Evolutionary conservation across 2,797 vertebrate genomes (phyloP), one percentile per base, ranked within the genome.

Genomic region (Artibeus lituratus): DNA sequence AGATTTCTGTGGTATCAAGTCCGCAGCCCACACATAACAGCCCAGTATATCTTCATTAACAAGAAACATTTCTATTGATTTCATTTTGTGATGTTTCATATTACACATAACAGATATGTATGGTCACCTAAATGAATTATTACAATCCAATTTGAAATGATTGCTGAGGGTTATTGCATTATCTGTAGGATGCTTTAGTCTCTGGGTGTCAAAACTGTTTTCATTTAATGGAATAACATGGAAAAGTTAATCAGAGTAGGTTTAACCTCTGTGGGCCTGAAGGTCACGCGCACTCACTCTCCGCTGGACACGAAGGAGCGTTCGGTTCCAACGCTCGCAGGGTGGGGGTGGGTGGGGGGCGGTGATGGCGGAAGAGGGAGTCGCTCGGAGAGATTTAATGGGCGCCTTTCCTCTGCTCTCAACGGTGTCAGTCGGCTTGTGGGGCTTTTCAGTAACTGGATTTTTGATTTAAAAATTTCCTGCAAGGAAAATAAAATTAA

Each of bases 51-150:
- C 99, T 99, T 99, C 99, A 99, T 99, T 99, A 99, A 99, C 99
- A 99, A 99, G 99, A 99, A 99, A 99, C 99, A 99, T 99, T 99
- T 99, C 98, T 99, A 99, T 99, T 99, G 99, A 99, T 99, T 99
- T 98, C 98, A 99, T 99, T 99, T 99, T 98, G 99, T 98, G 98
- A 99, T 98, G 99, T 98, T 99, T 99, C 99, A 98, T 99, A 99
- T 99, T 99, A 98, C 99, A 98, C 98, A 98, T 98, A 99, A 99
- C 99, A 99, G 99, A 99, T 99, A 99, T 98, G 99, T 99, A 99
- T 98, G 99, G 99, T 99, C 98, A 99, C 99, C 98, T 99, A 99
- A 99, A 98, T 98, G 98, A 99, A 99, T 99, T 99, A 99, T 98
- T 97, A 97, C 99, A 99, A 99, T 98, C 98, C 98, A 98, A 99